Percentiles rank a stretch among this genome's conserved stretches.
These are phyloP conservation scores for Spea bombifrons DNA, from an alignment of 2,113 vertebrate genomes.

Conservation along the genomic window DNA sequence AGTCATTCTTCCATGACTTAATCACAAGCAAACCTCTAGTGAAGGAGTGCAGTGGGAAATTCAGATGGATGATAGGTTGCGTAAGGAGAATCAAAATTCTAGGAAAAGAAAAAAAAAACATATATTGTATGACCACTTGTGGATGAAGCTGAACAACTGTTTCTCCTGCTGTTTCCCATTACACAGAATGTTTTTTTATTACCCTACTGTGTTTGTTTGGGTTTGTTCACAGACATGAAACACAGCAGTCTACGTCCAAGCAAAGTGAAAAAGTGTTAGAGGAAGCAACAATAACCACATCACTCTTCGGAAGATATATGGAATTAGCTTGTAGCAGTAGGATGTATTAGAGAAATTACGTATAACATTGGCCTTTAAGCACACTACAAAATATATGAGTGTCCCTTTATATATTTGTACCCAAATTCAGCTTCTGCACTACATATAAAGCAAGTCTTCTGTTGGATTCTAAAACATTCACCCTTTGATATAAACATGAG, in stretches of 20 bases:
- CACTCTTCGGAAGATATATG: not conserved
- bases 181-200: constrained; percentile 8
- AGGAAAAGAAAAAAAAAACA: not conserved
- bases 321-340: too few relatives aligned
- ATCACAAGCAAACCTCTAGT: not conserved
- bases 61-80: constrained; percentile 2
- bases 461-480: too few relatives aligned
- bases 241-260: not conserved
- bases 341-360: too few relatives aligned
- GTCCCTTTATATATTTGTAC: too few relatives aligned
- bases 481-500: too few relatives aligned
- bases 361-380: too few relatives aligned
- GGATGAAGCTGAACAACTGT: constrained; percentile 18
- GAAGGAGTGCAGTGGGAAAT: not conserved
- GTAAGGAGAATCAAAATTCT: constrained; percentile 9
- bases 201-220: not conserved
- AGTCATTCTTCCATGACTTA: not conserved
- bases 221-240: not conserved
- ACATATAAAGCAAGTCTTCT: too few relatives aligned
- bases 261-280: not conserved
- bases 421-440: too few relatives aligned
- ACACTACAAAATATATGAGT: too few relatives aligned
- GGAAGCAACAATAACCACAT: not conserved
- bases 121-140: constrained; percentile 5
- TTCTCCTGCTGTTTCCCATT: constrained; percentile 8